Base-by-base conservation (phyloP, 2,888 invertebrate species). In the Tineola bisselliella region DNA sequence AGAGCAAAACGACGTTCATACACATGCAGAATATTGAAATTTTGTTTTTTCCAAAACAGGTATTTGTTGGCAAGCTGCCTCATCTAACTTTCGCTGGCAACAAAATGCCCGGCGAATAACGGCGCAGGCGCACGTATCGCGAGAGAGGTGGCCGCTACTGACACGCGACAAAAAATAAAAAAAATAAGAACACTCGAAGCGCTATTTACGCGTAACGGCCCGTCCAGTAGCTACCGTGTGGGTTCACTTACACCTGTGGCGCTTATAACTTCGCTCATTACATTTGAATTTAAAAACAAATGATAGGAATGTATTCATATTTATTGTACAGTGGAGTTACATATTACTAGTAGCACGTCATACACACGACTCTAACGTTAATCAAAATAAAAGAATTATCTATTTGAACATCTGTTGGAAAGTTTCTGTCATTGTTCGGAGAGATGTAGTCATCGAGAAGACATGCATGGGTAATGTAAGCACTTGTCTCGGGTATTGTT, bases 81-180 rank as follows among this genome's bases (percentile, higher is more conserved):
- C 58, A 71, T 75, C 74, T 80, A 84, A 87, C 86, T 86, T 87
- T 87, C 86, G 86, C 86, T 84, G 78, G 72, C 76, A 75, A 63
- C 70, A 69, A 69, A 73, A 70, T 73, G 72, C 71, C 72, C 72
- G 78, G 70, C 73, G 73, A 74, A 79, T 84, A 84, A 83, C 81
- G 84, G 84, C 76, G 84, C 76, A 25, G 15, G 59, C 59, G 15
- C 31, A 30, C 59, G 31, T 31, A 18, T 4, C 56, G 30, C 33
- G 48, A 19, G 60, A 60, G 48, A 59, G 44, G 56, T 56, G 56
- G 58, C 58, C 33, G 43, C 66, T 74, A 69, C 69, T 74, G 25
- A 43, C 30, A 76, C 78, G 81, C 84, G 84, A 84, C 82, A 81
- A 83, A 86, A 83, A 83, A 74, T 71, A 33, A 65, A 69, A 69